Evolutionary conservation across 1,140 invertebrate species (phyloP).

Genomic region (Diorhabda elongata): DNA sequence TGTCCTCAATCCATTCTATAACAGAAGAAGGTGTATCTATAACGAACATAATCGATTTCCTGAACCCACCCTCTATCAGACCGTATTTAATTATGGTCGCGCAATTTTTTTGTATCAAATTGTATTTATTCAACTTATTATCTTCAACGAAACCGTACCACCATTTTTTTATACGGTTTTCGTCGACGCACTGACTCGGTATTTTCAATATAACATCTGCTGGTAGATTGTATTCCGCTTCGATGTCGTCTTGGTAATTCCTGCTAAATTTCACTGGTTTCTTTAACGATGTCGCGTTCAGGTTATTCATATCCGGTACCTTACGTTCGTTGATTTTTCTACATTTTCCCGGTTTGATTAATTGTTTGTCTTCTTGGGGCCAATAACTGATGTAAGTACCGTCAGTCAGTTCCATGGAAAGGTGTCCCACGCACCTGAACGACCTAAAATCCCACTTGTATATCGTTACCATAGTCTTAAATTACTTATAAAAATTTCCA

Average conservation of each 20-base stretch:
- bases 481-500: background rate
- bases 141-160: background rate
- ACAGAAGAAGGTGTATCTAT: background rate
- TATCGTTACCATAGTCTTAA: background rate
- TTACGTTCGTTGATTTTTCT: background rate
- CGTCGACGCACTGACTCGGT: background rate
- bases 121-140: background rate
- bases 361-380: background rate
- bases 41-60: background rate
- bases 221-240: background rate
- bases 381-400: slow-evolving; percentile 7
- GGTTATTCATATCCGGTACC: background rate
- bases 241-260: background rate
- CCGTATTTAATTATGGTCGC: background rate
- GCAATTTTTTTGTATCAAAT: slow-evolving; percentile 1
- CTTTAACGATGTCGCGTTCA: background rate
- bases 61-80: background rate
- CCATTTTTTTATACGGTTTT: background rate
- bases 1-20: background rate
- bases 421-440: background rate
- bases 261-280: background rate
- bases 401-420: slow-evolving; percentile 10
- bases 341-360: background rate
- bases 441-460: background rate
- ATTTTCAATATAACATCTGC: background rate